Percentiles rank a stretch among this genome's conserved stretches.
These are phyloP conservation scores for Prunella himalayana DNA, from an alignment of 2,113 vertebrate genomes.

Conservation along the genomic window DNA sequence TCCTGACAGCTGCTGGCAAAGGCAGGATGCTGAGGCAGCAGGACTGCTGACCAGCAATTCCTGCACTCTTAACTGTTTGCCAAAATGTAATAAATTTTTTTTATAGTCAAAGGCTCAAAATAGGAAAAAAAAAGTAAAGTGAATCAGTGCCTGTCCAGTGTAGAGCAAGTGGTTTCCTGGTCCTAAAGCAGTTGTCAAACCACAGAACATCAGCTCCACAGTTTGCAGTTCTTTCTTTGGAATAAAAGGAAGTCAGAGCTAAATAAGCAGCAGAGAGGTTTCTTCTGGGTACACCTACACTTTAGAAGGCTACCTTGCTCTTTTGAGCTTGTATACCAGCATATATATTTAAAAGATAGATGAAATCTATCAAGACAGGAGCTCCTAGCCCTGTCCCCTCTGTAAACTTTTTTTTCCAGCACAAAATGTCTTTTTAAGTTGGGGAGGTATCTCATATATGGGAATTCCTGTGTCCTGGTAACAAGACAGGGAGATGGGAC, in stretches of 20 bases:
- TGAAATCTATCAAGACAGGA: background rate
- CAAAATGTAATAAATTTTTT: background rate
- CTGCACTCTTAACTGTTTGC: background rate
- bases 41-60: constrained; percentile 23
- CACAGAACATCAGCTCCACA: background rate
- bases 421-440: background rate
- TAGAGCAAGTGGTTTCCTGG: background rate
- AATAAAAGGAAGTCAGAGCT: background rate
- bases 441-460: background rate
- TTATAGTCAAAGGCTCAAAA: background rate
- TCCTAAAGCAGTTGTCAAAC: background rate
- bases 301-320: background rate
- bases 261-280: background rate
- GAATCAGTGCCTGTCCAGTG: background rate
- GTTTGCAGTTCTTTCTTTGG: background rate
- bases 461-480: background rate
- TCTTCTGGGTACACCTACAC: background rate
- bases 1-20: background rate
- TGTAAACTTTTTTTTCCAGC: background rate
- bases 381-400: background rate
- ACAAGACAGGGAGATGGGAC: background rate
- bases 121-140: background rate
- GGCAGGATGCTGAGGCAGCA: background rate
- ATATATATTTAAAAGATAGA: background rate
- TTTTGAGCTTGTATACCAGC: background rate